phyloP scores from a whole-genome alignment of 2,797 vertebrate genomes.

The Sternotherus odoratus region DNA sequence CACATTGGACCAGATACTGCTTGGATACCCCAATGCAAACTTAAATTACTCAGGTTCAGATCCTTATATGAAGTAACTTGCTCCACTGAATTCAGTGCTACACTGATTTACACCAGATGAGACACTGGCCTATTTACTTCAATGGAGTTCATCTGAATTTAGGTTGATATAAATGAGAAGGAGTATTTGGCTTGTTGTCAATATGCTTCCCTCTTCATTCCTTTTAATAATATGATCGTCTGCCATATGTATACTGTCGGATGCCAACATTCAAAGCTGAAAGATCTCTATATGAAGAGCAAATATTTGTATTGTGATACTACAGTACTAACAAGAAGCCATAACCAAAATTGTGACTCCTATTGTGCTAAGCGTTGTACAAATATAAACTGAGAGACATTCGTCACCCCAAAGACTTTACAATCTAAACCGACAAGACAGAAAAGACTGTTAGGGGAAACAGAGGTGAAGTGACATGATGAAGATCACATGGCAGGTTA shows the following conservation, averaged over 20 bases:
- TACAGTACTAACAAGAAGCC: not conserved
- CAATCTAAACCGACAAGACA: not conserved
- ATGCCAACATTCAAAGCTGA: accelerated
- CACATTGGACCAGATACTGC: not conserved
- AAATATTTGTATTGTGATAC: not conserved
- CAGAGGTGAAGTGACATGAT: not conserved
- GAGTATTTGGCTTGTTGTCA: not conserved
- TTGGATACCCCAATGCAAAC: not conserved
- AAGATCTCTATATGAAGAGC: not conserved
- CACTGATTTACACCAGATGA: not conserved
- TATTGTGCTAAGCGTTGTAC: accelerated
- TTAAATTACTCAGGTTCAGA: not conserved
- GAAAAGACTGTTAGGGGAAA: not conserved
- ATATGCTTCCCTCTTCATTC: not conserved
- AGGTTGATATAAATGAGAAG: not conserved
- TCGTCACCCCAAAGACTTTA: not conserved
- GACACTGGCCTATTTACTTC: not conserved
- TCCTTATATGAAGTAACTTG: not conserved
- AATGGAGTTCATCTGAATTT: not conserved
- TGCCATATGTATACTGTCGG: not conserved
- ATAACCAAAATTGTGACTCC: not conserved
- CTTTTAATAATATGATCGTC: not conserved
- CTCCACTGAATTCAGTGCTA: not conserved
- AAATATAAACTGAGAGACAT: constrained; percentile 44
- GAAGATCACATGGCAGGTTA: not conserved